Conservation (phyloP, 2,113 vertebrate species). For the Columba janthina region DNA sequence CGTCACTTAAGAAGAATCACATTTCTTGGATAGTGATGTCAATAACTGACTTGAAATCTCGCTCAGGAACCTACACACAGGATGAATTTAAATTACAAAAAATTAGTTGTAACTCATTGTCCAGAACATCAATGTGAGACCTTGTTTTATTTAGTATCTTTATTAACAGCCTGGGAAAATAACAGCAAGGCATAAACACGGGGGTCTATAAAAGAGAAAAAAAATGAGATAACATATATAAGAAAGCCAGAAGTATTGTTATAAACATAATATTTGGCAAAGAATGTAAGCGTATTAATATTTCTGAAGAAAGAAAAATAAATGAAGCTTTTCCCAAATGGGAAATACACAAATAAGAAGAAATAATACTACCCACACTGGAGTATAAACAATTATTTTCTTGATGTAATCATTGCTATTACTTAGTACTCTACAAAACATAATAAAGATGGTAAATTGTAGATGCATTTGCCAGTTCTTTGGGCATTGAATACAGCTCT, state of each 20-base stretch:
- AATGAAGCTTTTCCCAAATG: not conserved
- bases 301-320: not conserved
- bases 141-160: not conserved
- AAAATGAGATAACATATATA: not conserved
- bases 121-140: not conserved
- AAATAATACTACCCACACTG: not conserved
- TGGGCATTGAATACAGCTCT: rapidly evolving
- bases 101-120: not conserved
- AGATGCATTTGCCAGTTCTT: not conserved
- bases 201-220: not conserved
- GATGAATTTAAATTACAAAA: not conserved
- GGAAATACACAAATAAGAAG: not conserved
- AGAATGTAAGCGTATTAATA: not conserved
- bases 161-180: not conserved
- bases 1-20: not conserved
- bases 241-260: not conserved
- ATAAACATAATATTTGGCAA: not conserved
- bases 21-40: not conserved
- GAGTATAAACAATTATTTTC: not conserved
- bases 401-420: not conserved
- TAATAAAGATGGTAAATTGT: not conserved
- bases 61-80: not conserved
- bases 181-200: not conserved
- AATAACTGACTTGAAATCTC: not conserved
- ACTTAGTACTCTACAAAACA: not conserved